Percentiles rank a stretch among this genome's conserved stretches.
phyloP scores from a whole-genome alignment of 2,888 invertebrate genomes.

The Himalopsyche tibetana region DNA sequence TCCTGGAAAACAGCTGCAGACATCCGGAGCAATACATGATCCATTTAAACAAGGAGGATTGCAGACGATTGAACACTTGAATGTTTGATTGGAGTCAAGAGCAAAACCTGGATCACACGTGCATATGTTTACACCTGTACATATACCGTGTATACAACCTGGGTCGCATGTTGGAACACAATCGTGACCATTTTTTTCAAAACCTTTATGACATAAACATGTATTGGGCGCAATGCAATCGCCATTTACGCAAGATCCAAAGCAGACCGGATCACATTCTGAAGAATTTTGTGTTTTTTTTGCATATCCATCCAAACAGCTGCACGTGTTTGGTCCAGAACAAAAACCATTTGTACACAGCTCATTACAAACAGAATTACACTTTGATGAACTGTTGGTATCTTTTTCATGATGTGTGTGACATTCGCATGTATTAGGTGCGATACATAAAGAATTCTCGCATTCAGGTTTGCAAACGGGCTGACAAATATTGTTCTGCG shows the following conservation, averaged over 20 bases:
- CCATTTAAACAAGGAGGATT: slow-evolving; percentile 61
- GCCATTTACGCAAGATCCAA: slow-evolving; percentile 46
- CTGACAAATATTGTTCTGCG: slow-evolving; percentile 64
- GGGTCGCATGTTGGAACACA: slow-evolving; percentile 61
- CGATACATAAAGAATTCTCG: slow-evolving; percentile 17
- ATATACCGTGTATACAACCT: slow-evolving; percentile 69
- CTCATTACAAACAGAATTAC: slow-evolving; percentile 65
- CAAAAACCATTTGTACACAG: slow-evolving; percentile 65
- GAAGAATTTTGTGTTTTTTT: neutral
- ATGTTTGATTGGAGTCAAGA: neutral
- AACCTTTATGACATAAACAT: slow-evolving; percentile 50
- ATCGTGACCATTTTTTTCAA: neutral
- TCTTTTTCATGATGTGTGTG: slow-evolving; percentile 66
- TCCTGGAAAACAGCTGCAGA: slow-evolving; percentile 55
- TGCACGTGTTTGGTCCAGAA: slow-evolving; percentile 69
- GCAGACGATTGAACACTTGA: slow-evolving; percentile 65
- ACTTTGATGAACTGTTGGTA: slow-evolving; percentile 53
- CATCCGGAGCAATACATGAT: slow-evolving; percentile 53
- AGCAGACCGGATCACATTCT: slow-evolving; percentile 52
- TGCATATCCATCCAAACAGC: slow-evolving; percentile 64
- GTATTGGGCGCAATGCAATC: slow-evolving; percentile 51
- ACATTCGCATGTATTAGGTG: slow-evolving; percentile 56
- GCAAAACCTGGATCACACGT: slow-evolving; percentile 69
- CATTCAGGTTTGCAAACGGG: slow-evolving; percentile 66
- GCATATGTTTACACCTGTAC: slow-evolving; percentile 70